A percentile compares a stretch with the other conserved stretches of the same genome.
phyloP scores from a whole-genome alignment of 2,113 vertebrate species.

The Myocastor coypus region DNA sequence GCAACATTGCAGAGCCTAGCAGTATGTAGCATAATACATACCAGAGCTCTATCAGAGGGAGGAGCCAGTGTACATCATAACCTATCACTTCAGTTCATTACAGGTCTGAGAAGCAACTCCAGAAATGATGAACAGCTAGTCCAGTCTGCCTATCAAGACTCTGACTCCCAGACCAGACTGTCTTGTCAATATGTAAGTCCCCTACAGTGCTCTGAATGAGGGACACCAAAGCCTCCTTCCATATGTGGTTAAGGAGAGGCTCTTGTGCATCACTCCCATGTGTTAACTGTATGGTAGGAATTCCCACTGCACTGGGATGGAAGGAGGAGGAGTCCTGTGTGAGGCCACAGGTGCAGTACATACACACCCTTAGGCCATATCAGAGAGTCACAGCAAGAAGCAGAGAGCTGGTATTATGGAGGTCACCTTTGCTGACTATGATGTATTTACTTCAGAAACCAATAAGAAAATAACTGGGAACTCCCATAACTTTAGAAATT shows the following conservation, averaged over 20 bases:
- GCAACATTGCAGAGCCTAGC: neutral
- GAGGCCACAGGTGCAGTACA: neutral
- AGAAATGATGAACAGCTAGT: neutral
- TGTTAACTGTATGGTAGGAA: neutral
- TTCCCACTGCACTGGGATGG: neutral
- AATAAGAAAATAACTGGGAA: neutral
- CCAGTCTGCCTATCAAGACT: neutral
- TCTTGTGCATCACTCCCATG: neutral
- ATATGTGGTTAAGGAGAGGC: too few relatives aligned
- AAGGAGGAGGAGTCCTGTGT: neutral
- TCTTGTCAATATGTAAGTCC: neutral
- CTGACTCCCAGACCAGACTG: neutral
- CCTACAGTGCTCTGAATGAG: neutral
- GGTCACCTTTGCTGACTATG: neutral
- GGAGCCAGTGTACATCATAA: too few relatives aligned
- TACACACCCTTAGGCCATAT: accelerated
- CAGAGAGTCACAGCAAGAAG: neutral
- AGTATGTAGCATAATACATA: neutral
- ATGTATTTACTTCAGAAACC: neutral
- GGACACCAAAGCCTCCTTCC: neutral
- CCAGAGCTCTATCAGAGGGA: neutral
- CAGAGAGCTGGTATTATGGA: neutral
- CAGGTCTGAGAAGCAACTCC: neutral
- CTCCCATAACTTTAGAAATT: neutral
- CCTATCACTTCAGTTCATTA: neutral